Conservation (phyloP, 2,113 vertebrate species). For the Gadus macrocephalus region DNA sequence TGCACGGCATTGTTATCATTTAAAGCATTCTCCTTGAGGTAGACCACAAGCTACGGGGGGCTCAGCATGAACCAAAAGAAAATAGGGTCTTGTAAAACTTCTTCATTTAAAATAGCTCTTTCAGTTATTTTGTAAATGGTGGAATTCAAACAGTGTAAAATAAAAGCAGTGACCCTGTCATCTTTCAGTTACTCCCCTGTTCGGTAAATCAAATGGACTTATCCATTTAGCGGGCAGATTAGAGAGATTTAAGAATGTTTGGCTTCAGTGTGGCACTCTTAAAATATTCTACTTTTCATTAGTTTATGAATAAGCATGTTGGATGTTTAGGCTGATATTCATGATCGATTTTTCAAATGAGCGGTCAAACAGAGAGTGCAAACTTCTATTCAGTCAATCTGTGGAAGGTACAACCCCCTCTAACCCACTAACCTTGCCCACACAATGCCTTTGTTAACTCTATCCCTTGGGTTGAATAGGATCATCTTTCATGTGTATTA, state of each 20-base stretch:
- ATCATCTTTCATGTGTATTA: too few relatives aligned
- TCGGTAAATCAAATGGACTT: slow-evolving; percentile 52
- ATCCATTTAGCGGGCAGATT: slow-evolving; percentile 60
- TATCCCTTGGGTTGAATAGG: too few relatives aligned
- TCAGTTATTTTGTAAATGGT: slow-evolving; percentile 36
- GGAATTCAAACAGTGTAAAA: slow-evolving; percentile 23
- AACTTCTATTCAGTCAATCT: too few relatives aligned
- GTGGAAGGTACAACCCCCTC: background rate
- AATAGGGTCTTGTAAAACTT: slow-evolving; percentile 7
- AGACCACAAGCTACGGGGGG: slow-evolving; percentile 11
- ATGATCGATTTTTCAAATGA: slow-evolving; percentile 7
- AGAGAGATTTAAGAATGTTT: slow-evolving; percentile 61
- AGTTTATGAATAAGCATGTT: slow-evolving; percentile 32
- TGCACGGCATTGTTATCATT: background rate
- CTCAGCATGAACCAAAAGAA: background rate
- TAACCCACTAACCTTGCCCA: too few relatives aligned
- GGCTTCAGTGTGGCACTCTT: slow-evolving; percentile 34
- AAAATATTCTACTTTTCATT: slow-evolving; percentile 29
- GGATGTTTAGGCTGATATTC: background rate
- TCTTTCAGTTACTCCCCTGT: slow-evolving; percentile 45
- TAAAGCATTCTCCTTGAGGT: background rate
- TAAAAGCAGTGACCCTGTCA: slow-evolving; percentile 28
- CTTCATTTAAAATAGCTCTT: slow-evolving; percentile 24
- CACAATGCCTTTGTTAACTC: too few relatives aligned
- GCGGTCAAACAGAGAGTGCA: too few relatives aligned